These are phyloP conservation scores for Larimichthys polyactis DNA, from an alignment of 2,113 vertebrate species.

Conservation along the genomic window DNA sequence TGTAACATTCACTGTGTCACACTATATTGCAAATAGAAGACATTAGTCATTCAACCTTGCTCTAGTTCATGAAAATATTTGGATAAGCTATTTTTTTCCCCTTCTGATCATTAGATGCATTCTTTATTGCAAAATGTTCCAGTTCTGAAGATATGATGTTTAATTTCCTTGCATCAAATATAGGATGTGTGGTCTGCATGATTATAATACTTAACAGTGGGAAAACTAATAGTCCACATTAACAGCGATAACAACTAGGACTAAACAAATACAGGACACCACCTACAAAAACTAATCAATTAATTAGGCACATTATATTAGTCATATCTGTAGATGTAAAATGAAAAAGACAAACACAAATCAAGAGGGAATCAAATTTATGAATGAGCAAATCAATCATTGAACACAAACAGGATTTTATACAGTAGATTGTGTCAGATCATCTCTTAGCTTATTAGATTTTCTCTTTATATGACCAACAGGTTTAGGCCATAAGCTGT, in stretches of 20 bases:
- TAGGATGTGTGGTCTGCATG: background rate
- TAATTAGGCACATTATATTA: background rate
- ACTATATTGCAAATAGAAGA: background rate
- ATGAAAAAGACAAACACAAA: too few relatives aligned
- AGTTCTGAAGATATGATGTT: background rate
- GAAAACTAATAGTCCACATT: background rate
- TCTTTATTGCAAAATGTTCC: background rate
- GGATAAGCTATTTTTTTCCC: background rate
- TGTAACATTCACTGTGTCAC: background rate
- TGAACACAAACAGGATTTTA: too few relatives aligned
- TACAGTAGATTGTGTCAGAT: too few relatives aligned
- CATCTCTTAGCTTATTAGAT: too few relatives aligned
- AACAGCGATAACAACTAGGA: background rate
- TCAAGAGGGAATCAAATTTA: too few relatives aligned
- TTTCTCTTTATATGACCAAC: background rate
- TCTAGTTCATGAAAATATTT: background rate
- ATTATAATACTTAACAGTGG: background rate
- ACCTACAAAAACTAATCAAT: background rate
- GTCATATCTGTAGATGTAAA: background rate
- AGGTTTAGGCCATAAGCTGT: background rate
- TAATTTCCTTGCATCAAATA: background rate
- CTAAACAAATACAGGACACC: background rate
- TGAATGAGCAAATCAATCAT: too few relatives aligned
- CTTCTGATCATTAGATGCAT: background rate
- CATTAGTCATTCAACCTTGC: background rate